Conservation (phyloP, 2,888 invertebrate genomes). For the Strigamia maritima region DNA sequence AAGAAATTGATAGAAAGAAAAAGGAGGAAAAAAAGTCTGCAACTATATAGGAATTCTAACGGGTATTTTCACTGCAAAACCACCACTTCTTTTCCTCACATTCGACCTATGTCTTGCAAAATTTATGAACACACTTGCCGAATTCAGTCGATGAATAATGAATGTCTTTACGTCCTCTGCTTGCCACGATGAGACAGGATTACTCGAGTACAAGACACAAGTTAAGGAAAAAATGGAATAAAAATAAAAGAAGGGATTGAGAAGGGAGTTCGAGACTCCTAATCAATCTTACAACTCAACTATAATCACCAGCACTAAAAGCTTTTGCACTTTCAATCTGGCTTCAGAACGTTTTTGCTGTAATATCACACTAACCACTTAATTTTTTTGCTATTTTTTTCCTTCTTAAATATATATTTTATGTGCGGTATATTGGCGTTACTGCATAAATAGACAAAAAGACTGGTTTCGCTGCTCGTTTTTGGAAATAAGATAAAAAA, state of each 20-base stretch:
- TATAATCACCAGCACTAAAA: slow-evolving; percentile 19
- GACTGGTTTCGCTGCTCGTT: background rate
- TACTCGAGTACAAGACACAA: background rate
- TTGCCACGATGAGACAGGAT: background rate
- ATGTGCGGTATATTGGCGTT: too few species aligned
- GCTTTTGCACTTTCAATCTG: slow-evolving; percentile 5
- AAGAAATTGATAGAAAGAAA: background rate
- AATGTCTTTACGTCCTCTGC: slow-evolving; percentile 11
- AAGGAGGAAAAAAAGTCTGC: background rate
- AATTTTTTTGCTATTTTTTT: background rate
- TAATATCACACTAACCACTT: background rate
- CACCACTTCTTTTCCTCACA: background rate
- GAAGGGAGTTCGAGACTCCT: background rate
- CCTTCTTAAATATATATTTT: background rate
- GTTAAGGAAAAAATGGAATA: background rate
- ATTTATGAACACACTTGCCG: slow-evolving; percentile 15
- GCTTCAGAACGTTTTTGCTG: background rate
- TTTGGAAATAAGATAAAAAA: background rate
- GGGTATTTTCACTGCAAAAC: slow-evolving; percentile 9
- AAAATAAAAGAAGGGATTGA: background rate
- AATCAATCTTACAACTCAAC: slow-evolving; percentile 13
- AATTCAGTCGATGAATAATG: slow-evolving; percentile 19
- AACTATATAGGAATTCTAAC: background rate
- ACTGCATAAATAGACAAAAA: background rate
- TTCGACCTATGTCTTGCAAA: slow-evolving; percentile 17